Conservation (phyloP, 1,140 invertebrate species). For the Hetaerina americana region DNA sequence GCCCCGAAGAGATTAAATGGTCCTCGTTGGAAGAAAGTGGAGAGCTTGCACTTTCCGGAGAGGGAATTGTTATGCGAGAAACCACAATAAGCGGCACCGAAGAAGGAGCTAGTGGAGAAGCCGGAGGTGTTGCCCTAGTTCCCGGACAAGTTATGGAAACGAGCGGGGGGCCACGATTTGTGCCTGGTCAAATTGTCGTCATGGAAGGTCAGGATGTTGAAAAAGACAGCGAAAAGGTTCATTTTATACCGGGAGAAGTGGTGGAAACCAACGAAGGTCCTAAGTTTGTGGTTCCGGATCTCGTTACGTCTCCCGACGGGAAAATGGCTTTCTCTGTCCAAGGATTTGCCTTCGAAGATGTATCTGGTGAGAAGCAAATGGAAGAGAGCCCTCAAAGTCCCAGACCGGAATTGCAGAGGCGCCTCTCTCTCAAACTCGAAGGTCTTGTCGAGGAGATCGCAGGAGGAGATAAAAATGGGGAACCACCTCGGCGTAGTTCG, state of each 20-base stretch:
- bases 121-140: slow-evolving; percentile 33
- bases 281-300: slow-evolving; percentile 53
- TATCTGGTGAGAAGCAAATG: background rate
- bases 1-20: slow-evolving; percentile 35
- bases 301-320: slow-evolving; percentile 46
- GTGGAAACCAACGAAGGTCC: slow-evolving; percentile 56
- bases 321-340: slow-evolving; percentile 53
- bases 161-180: slow-evolving; percentile 52
- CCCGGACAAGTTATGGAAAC: slow-evolving; percentile 62
- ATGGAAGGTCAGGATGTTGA: slow-evolving; percentile 38
- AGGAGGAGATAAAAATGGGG: slow-evolving; percentile 21
- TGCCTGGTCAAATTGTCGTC: slow-evolving; percentile 48
- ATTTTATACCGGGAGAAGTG: slow-evolving; percentile 55
- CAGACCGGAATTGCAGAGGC: background rate
- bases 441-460: slow-evolving; percentile 10
- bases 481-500: slow-evolving; percentile 19
- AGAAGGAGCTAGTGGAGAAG: slow-evolving; percentile 43
- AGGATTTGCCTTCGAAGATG: slow-evolving; percentile 42
- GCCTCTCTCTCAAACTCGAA: background rate
- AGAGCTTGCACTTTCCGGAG: slow-evolving; percentile 26
- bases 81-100: slow-evolving; percentile 31
- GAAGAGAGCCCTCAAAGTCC: background rate
- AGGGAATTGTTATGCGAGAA: slow-evolving; percentile 4
- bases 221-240: slow-evolving; percentile 26
- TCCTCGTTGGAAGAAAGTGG: slow-evolving; percentile 43